Evolutionary conservation across 2,797 vertebrate species (phyloP).

Genomic region (Ctenosaura bakeri): DNA sequence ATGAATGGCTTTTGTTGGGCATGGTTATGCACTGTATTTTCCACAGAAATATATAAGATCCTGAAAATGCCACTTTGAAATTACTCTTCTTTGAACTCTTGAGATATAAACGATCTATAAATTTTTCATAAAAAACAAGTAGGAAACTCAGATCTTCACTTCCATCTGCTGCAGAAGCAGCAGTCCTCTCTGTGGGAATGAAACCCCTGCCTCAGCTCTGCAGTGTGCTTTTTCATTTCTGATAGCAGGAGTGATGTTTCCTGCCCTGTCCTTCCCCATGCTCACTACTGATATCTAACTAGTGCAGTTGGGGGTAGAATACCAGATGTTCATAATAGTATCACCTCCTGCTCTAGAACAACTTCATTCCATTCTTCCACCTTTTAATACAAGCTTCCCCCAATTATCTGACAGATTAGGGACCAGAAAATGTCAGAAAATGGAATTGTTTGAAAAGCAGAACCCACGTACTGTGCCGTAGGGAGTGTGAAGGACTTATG

Average conservation of each 20-base stretch:
- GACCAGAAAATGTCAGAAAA: too few species aligned
- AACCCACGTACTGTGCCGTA: too few species aligned
- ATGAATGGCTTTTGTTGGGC: neutral
- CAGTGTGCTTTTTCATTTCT: neutral
- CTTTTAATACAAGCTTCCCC: neutral
- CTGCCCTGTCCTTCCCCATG: neutral
- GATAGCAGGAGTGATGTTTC: neutral
- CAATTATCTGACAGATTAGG: too few species aligned
- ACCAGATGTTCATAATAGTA: neutral
- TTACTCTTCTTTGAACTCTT: too few species aligned
- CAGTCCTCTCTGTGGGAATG: neutral
- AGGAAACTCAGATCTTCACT: neutral
- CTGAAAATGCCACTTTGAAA: too few species aligned
- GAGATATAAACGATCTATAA: too few species aligned
- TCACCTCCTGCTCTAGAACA: neutral
- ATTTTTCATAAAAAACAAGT: too few species aligned
- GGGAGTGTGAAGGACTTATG: too few species aligned
- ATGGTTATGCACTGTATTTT: neutral
- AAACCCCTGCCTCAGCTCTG: too few species aligned
- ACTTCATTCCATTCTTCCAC: neutral
- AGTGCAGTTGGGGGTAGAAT: neutral
- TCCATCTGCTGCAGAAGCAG: neutral
- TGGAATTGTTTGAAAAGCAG: too few species aligned
- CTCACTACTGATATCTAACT: neutral
- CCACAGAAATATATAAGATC: neutral